phyloP scores from a whole-genome alignment of 2,797 vertebrate species.

The Galaxias olidus region DNA sequence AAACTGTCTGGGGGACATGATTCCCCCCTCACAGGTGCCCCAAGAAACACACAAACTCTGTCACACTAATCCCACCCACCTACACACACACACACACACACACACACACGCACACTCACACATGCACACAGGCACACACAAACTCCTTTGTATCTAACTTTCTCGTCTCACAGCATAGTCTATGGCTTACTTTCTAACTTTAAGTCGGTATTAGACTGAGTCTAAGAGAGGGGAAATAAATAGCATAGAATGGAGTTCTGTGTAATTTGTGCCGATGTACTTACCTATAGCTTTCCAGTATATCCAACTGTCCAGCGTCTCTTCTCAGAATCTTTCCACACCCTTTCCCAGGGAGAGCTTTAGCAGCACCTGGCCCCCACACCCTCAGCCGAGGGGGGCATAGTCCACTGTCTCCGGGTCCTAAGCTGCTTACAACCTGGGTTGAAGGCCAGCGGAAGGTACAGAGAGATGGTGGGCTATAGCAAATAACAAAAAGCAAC shows the following conservation, averaged over 20 bases:
- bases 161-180: no score
- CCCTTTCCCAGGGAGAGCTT: constrained; percentile 45
- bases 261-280: no score
- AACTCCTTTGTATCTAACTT: no score
- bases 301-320: constrained; percentile 13
- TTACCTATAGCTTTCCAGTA: no score
- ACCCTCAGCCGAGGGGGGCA: constrained; percentile 68
- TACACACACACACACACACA: not conserved
- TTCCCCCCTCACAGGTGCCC: not conserved
- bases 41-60: constrained; percentile 9
- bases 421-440: not conserved
- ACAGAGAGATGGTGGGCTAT: not conserved
- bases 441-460: constrained; percentile 14
- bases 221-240: no score
- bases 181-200: no score
- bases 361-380: constrained; percentile 46
- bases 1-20: constrained; percentile 30
- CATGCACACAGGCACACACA: not conserved
- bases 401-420: constrained; percentile 56
- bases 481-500: not conserved
- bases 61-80: not conserved
- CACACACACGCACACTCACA: not conserved
- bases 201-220: no score
- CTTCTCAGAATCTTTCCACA: constrained; percentile 37
- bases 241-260: no score